Base-by-base conservation (phyloP, 2,113 vertebrate genomes). In the Apistogramma diplotaenia region DNA sequence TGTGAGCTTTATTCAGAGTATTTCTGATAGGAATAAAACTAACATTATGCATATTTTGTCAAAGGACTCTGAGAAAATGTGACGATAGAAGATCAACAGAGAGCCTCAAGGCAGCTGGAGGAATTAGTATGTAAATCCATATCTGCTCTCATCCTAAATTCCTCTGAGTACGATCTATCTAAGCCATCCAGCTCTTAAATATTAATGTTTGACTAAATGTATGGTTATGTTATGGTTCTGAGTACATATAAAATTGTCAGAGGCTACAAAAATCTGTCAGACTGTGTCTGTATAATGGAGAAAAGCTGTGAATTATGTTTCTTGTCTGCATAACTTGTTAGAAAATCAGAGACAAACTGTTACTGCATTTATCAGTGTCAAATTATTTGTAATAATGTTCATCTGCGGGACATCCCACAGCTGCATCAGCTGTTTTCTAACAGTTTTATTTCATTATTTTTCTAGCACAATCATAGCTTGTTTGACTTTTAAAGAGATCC, bases 361-460 rank as follows among this genome's bases (percentile, higher is more conserved):
- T 23, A n/a, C 35, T 56, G 60, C 79, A 82, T 90, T 49, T 33
- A 85, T 93, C 85, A 87, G 71, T 81, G 85, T 87, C 86, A 87
- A 74, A 84, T 88, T 79, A 89, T 85, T 81, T 74, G 74, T 57
- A 76, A 82, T 84, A 81, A 90, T 46, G 55, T 67, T 83, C 72
- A 60, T 83, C 76, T 58, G 84, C 0, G 2, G 55, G 49, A 27
- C 35, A 27, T 79, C 73, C 74, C 21, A 61, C 55, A 79, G 84
- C 78, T 81, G 85, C 6, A 53, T 92, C 76, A 60, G 85, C 82
- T 76, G 78, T 83, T 88, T 59, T 13, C 2, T 6, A 49, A 19
- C 53, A 35, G 53, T 53, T 10, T 67, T 55, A 35, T 40, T 59
- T 79, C 10, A 74, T 59, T 54, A 58, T 67, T 83, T 81, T n/a